Conservation (phyloP, 2,888 invertebrate genomes). For the Trissolcus brochymenae region DNA sequence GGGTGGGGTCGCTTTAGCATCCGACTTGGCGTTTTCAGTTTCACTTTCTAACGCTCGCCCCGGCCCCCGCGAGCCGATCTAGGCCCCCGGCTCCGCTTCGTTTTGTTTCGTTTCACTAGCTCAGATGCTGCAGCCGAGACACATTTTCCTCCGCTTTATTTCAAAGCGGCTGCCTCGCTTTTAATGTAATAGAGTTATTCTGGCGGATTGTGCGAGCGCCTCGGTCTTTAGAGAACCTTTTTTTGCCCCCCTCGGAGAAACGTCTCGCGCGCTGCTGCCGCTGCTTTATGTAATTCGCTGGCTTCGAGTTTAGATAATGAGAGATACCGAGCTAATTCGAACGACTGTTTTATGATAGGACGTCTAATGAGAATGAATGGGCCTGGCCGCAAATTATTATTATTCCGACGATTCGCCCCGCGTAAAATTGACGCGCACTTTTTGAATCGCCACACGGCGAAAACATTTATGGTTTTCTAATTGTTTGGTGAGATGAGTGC, state of each 20-base stretch:
- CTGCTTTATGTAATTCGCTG: slow-evolving; percentile 36
- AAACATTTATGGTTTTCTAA: too few relatives aligned
- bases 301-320: slow-evolving; percentile 22
- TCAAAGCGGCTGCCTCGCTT: slow-evolving; percentile 14
- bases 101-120: slow-evolving; percentile 46
- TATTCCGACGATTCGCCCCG: too few relatives aligned
- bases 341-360: slow-evolving; percentile 9
- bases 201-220: slow-evolving; percentile 13
- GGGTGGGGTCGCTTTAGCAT: slow-evolving; percentile 74
- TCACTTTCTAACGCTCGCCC: slow-evolving; percentile 74
- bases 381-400: too few relatives aligned
- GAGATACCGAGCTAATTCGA: slow-evolving; percentile 13
- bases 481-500: too few relatives aligned
- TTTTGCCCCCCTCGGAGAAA: slow-evolving; percentile 13
- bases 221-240: slow-evolving; percentile 12
- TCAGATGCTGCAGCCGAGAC: slow-evolving; percentile 21
- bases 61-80: slow-evolving; percentile 43
- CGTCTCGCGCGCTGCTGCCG: slow-evolving; percentile 7
- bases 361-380: slow-evolving; percentile 9
- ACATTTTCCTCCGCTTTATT: slow-evolving; percentile 22
- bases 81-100: slow-evolving; percentile 60
- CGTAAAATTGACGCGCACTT: too few relatives aligned
- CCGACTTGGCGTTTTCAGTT: slow-evolving; percentile 75
- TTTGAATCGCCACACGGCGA: too few relatives aligned
- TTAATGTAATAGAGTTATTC: slow-evolving; percentile 28